These are phyloP conservation scores for Anas platyrhynchos DNA, from an alignment of 2,113 vertebrate genomes.

Conservation along the genomic window DNA sequence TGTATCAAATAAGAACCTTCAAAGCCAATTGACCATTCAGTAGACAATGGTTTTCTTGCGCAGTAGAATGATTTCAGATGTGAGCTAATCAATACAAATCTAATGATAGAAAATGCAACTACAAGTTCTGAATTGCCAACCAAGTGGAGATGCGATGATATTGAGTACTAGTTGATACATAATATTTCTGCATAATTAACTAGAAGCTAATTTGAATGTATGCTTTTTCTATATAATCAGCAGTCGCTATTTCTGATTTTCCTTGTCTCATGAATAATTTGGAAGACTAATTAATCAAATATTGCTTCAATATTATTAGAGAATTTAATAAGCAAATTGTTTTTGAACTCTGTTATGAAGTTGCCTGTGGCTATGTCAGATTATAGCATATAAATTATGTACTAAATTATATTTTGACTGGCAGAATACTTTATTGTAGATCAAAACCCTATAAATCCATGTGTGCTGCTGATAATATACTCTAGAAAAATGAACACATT, in stretches of 20 bases:
- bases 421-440: background rate
- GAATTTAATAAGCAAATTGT: constrained; percentile 41
- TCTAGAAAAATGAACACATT: background rate
- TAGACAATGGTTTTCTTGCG: background rate
- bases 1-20: background rate
- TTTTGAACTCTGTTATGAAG: background rate
- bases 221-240: background rate
- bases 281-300: constrained; percentile 50
- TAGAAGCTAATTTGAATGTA: constrained; percentile 15
- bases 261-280: constrained; percentile 16
- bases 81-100: background rate
- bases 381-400: background rate
- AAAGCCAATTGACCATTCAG: background rate
- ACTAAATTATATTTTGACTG: background rate
- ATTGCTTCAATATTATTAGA: constrained; percentile 9
- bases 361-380: background rate
- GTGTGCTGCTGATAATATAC: background rate
- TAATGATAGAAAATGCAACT: background rate
- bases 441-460: background rate
- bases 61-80: background rate
- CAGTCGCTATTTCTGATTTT: constrained; percentile 34
- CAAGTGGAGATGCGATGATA: background rate
- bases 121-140: background rate
- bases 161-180: background rate
- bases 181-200: background rate